phyloP scores from a whole-genome alignment of 2,888 invertebrate species.

The Diogma glabrata region DNA sequence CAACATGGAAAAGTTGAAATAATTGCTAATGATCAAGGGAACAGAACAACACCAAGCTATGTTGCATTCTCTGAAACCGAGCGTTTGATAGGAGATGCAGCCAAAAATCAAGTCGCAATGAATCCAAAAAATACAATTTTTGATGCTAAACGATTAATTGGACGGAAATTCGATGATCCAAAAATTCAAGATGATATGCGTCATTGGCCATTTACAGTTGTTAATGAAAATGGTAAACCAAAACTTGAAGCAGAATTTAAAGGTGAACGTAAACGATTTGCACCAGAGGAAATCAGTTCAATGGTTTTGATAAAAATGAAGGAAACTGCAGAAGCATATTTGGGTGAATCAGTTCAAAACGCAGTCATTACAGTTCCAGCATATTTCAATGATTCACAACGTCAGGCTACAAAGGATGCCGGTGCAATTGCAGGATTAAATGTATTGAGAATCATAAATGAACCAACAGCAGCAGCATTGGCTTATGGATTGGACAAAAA shows the following conservation, averaged over 20 bases:
- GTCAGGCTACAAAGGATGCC: conserved; percentile 88
- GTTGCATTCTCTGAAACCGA: conserved; percentile 83
- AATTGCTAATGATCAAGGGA: conserved; percentile 84
- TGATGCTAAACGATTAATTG: conserved; percentile 94
- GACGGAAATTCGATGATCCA: conserved; percentile 79
- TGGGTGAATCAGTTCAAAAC: conserved; percentile 78
- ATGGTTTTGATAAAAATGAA: conserved; percentile 95
- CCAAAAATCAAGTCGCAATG: conserved; percentile 81
- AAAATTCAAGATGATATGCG: conserved; percentile 94
- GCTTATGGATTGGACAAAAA: conserved; percentile 89
- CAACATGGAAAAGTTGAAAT: conserved; percentile 85
- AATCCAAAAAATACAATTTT: conserved; percentile 86
- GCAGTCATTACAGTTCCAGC: conserved; percentile 89
- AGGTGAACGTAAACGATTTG: conserved; percentile 82
- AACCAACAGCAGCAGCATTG: conserved; percentile 88
- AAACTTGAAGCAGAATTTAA: conserved; percentile 81
- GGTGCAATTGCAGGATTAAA: conserved; percentile 87
- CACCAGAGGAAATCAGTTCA: conserved; percentile 86
- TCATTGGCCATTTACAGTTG: conserved; percentile 89
- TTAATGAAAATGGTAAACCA: conserved; percentile 70
- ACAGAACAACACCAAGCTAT: conserved; percentile 64
- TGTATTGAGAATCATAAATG: conserved; percentile 86
- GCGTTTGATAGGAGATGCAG: conserved; percentile 76
- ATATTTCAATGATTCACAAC: conserved; percentile 84
- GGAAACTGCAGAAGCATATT: conserved; percentile 82